These are phyloP conservation scores for Rhyacophila evoluta DNA, from an alignment of 2,888 invertebrate species.

Conservation along the genomic window DNA sequence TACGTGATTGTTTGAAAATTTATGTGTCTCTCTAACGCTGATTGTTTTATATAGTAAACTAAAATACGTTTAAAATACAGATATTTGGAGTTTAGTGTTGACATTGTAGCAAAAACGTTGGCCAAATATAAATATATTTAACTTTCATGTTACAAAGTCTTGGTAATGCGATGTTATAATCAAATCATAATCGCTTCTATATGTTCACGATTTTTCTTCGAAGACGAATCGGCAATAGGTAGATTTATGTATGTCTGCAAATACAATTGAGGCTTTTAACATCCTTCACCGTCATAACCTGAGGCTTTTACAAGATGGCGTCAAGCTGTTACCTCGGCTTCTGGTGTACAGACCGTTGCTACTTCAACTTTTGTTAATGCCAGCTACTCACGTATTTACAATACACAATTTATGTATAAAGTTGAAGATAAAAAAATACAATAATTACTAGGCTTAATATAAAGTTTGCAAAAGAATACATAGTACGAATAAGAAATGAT, in stretches of 20 bases:
- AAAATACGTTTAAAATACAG: too few relatives aligned
- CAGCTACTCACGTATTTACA: too few relatives aligned
- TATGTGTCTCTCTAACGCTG: too few relatives aligned
- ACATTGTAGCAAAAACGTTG: neutral
- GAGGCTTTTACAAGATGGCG: constrained; percentile 37
- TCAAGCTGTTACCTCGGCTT: constrained; percentile 22
- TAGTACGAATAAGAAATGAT: too few relatives aligned
- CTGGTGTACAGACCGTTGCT: constrained; percentile 1
- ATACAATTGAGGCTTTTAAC: constrained; percentile 30
- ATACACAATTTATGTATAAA: too few relatives aligned
- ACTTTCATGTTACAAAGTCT: neutral
- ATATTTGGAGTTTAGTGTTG: neutral
- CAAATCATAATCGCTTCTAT: neutral
- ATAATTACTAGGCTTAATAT: too few relatives aligned
- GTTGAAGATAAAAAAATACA: too few relatives aligned
- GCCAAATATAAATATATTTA: neutral
- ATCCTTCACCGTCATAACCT: constrained; percentile 32
- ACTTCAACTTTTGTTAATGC: neutral
- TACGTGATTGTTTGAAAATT: too few relatives aligned
- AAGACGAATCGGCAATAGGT: neutral
- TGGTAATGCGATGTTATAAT: neutral
- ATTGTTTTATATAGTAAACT: too few relatives aligned
- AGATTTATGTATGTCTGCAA: constrained; percentile 26
- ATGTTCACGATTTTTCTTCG: neutral
- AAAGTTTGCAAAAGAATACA: too few relatives aligned